Percentiles rank a stretch among this genome's conserved stretches.
phyloP scores from a whole-genome alignment of 1,140 invertebrate species.

The Tetraneura akinire region DNA sequence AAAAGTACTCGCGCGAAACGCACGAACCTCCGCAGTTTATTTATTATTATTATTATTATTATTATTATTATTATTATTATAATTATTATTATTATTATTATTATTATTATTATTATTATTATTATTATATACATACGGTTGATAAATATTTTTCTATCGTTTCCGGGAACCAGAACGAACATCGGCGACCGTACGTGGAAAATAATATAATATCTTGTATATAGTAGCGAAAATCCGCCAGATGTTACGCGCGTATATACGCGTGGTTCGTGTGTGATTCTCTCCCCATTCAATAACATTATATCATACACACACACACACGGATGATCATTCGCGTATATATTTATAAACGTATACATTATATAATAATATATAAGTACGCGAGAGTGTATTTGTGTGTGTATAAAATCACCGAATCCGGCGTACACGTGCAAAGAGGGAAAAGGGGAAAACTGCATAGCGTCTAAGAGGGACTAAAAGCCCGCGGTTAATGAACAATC shows the following conservation, averaged over 20 bases:
- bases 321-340: background rate
- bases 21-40: too few relatives aligned
- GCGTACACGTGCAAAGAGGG: conserved; percentile 26
- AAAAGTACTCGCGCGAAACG: too few relatives aligned
- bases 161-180: conserved; percentile 34
- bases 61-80: too few relatives aligned
- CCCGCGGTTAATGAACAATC: conserved; percentile 50
- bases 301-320: conserved; percentile 33
- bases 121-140: background rate
- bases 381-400: background rate
- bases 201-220: conserved; percentile 39
- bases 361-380: conserved; percentile 24
- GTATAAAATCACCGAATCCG: conserved; percentile 1
- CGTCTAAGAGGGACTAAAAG: conserved; percentile 47
- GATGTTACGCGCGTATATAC: conserved; percentile 27
- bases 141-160: conserved; percentile 43
- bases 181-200: conserved; percentile 1
- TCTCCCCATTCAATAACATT: conserved; percentile 50
- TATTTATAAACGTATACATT: background rate
- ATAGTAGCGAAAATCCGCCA: conserved; percentile 45
- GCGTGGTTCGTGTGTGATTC: conserved; percentile 34
- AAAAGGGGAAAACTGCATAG: conserved; percentile 50
- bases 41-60: too few relatives aligned
- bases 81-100: too few relatives aligned
- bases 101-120: too few relatives aligned